Base-by-base conservation (phyloP, 1,140 invertebrate genomes). In the Nebria ingens region DNA sequence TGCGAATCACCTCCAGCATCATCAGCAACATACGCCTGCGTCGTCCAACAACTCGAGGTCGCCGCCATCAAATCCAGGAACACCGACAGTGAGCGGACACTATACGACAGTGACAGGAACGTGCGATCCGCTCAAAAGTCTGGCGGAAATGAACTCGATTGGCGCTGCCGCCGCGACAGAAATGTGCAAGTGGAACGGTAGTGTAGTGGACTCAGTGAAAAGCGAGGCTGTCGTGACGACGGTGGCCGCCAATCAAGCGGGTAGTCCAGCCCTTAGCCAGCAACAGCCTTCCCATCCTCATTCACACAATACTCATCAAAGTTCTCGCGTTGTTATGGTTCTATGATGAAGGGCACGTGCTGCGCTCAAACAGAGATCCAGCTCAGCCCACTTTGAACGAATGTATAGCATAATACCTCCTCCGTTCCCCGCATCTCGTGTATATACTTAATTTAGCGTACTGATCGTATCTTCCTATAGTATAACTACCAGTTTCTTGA, bases 111-210 rank as follows among this genome's bases (percentile, higher is more conserved):
- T 60, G 15, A 59, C 62, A 13, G 66, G 62, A 11, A 23, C 62
- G 0, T 68, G 66, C 13, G 79, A 82, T 56, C 78, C 79, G 0
- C 61, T 81, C 19, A 82, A 82, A 58, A 80, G 78, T 4, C 62
- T 81, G 9, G 74, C 77, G 0, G 80, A 81, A 57, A 80, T 81
- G 72, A 79, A 60, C 51, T 64, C 62, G 56, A 34, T 34, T n/a
- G 25, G 25, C 25, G 15, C 4, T 9, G 4, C 9, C 17, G 3
- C 40, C 6, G 40, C 9, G 6, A 58, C 61, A 13, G 64, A 68
- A 17, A 64, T 66, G 53, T 68, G 65, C 51, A 68, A 69, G 52
- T 70, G 68, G 68, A 69, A 65, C 55, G 65, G 66, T 2, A 63
- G 63, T 38, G 62, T 60, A 19, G 59, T 58, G 23, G 53, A 13